Evolutionary conservation across 2,113 vertebrate species (phyloP), one percentile per base, ranked within the genome.

Genomic region (Cottus gobio): DNA sequence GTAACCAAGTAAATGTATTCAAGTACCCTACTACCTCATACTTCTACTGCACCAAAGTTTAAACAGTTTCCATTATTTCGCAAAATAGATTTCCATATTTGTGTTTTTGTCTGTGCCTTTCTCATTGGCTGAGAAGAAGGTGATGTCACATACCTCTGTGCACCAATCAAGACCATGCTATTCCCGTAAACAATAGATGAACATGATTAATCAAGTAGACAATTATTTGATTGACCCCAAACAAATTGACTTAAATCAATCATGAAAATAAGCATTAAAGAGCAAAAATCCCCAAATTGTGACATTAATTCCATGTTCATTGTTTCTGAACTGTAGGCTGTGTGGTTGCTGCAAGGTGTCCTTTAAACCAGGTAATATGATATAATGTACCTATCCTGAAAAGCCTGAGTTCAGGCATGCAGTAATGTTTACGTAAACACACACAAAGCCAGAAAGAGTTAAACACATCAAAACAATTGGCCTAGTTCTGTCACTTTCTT

Each of bases 401-500:
- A 50, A 76, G 12, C 16, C 24, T 9, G 20, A 72, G 30, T 71
- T 76, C 28, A 63, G 42, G 61, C 65, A 61, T 57, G n/a, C 0
- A 42, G 7, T 28, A 44, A 30, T 84, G 64, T 91, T 84, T 57
- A 36, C 72, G 76, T 68, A 82, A 61, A 71, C 39, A 74, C 8
- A 60, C 61, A 81, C 24, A 82, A 61, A 85, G 84, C 68, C 83
- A 79, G 54, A 73, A 86, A 87, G 85, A 85, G 87, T 89, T 88
- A 78, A 85, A 67, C 76, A 84, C 86, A 87, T 90, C 83, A 72
- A 87, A 90, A 91, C 90, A 93, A 87, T 88, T 93, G 92, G 80
- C 91, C 92, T 88, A 92, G 88, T 93, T 93, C 90, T 94, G 92
- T 93, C 86, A 89, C 61, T 62, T 80, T 73, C 84, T 86, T 64